Base-by-base conservation (phyloP, 2,888 invertebrate species). In the Cosmopolites sordidus region DNA sequence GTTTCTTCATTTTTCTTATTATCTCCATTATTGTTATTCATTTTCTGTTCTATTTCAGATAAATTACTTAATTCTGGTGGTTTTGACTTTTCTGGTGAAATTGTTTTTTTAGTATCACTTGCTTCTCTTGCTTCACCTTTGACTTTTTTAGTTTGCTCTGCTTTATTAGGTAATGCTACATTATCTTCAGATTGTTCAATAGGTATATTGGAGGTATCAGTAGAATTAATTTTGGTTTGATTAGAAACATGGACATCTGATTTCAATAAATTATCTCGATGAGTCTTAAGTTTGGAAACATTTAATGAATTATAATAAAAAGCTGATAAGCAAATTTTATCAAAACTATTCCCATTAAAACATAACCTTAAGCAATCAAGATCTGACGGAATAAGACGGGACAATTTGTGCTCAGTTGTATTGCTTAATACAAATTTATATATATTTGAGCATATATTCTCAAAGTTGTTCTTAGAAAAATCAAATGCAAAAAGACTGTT, bases 251-350 rank as follows among this genome's bases (percentile, higher is more conserved):
- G n/a, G n/a, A n/a, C n/a, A n/a, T n/a, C n/a, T n/a, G n/a, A n/a
- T n/a, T n/a, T n/a, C n/a, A n/a, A n/a, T n/a, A n/a, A n/a, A n/a
- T n/a, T n/a, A n/a, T n/a, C n/a, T n/a, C n/a, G n/a, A n/a, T 16
- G 16, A 6, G 11, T 12, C 41, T 27, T 12, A 29, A 43, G 14
- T 16, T n/a, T 43, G n/a, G 43, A 47, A 15, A 16, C 18, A 30
- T 52, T 42, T 29, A 51, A 45, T 11, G 27, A 47, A 11, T 39
- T 16, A 42, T 52, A 59, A 43, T 54, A 56, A 50, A 50, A 43
- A 11, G 58, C 51, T 16, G 48, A 30, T 12, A 47, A 45, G 45
- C 60, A 60, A 27, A 49, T 39, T 14, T 18, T 27, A 29, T 40
- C 33, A 41, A 47, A 8, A 15, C 14, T 1, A 12, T 33, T 16